Conservation (phyloP, 2,888 invertebrate genomes). For the Liodrosophila aerea region DNA sequence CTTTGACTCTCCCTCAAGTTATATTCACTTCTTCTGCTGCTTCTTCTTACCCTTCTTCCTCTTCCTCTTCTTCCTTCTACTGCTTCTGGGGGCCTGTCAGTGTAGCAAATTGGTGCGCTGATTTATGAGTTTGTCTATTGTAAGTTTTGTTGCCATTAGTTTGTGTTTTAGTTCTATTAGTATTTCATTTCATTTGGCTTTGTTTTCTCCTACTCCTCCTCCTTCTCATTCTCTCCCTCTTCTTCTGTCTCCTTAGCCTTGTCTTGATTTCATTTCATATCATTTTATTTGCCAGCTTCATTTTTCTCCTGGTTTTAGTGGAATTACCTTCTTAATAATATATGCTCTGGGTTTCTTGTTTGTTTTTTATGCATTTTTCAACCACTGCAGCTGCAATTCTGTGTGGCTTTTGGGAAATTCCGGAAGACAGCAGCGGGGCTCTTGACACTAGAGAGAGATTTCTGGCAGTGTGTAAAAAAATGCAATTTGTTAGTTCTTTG, state of each 20-base stretch:
- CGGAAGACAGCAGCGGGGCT: too few relatives aligned
- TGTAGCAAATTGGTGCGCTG: constrained; percentile 72
- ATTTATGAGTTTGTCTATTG: constrained; percentile 73
- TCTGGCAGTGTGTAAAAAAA: too few relatives aligned
- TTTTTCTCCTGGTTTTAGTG: constrained; percentile 63
- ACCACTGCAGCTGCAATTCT: constrained; percentile 38
- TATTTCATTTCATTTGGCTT: constrained; percentile 73
- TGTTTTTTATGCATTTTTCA: not conserved
- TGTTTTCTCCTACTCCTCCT: constrained; percentile 60
- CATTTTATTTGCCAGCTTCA: constrained; percentile 36
- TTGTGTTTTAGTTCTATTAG: constrained; percentile 70
- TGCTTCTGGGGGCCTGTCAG: constrained; percentile 59
- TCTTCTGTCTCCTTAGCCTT: constrained; percentile 63
- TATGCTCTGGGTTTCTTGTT: constrained; percentile 34
- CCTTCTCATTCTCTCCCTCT: constrained; percentile 42
- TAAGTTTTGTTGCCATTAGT: constrained; percentile 55
- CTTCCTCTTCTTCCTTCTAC: not conserved
- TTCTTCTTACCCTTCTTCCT: not conserved
- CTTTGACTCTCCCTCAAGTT: constrained; percentile 26
- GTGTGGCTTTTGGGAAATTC: too few relatives aligned
- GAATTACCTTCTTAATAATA: constrained; percentile 72
- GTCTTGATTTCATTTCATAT: constrained; percentile 61
- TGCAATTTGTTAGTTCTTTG: not conserved
- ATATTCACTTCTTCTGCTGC: constrained; percentile 4
- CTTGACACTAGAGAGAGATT: too few relatives aligned